Evolutionary conservation across 1,140 invertebrate genomes (phyloP).

Genomic region (Callitettix versicolor): DNA sequence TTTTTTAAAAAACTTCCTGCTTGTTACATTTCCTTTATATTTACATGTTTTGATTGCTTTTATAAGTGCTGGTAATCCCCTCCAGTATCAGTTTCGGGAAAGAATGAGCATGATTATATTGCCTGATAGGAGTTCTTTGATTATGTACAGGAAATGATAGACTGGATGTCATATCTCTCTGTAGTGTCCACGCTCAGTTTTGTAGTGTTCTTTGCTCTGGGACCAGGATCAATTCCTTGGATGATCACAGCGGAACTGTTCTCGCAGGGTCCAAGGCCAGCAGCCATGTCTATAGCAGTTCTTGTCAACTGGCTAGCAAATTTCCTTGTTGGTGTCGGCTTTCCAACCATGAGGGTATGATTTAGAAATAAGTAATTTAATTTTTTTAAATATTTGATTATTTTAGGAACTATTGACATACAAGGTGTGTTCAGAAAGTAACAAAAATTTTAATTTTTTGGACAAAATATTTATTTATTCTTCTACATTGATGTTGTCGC

Average conservation of each 20-base stretch:
- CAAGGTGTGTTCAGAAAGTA: no score
- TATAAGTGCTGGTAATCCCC: no score
- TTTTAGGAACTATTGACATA: no score
- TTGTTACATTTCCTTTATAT: conserved; percentile 1
- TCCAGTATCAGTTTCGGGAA: conserved; percentile 22
- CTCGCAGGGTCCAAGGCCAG: conserved; percentile 89
- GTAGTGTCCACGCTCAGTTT: conserved; percentile 88
- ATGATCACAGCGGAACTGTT: conserved; percentile 98
- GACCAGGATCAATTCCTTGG: conserved; percentile 95
- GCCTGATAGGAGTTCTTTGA: conserved; percentile 85
- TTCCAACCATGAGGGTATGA: conserved; percentile 80
- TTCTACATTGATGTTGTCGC: no score
- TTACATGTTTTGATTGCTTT: not conserved
- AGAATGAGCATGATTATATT: conserved; percentile 38
- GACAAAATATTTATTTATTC: no score
- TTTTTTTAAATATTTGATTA: no score
- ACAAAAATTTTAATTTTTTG: no score
- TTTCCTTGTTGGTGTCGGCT: conserved; percentile 91
- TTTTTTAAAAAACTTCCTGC: not conserved
- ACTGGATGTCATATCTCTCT: conserved; percentile 93
- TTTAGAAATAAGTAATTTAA: not conserved
- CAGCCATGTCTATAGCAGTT: conserved; percentile 95
- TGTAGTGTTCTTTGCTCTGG: conserved; percentile 94
- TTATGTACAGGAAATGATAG: conserved; percentile 93
- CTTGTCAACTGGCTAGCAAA: conserved; percentile 98